Percentiles rank a stretch among this genome's conserved stretches.
These are phyloP conservation scores for Trichonephila clavipes DNA, from an alignment of 1,140 invertebrate genomes.

Conservation along the genomic window DNA sequence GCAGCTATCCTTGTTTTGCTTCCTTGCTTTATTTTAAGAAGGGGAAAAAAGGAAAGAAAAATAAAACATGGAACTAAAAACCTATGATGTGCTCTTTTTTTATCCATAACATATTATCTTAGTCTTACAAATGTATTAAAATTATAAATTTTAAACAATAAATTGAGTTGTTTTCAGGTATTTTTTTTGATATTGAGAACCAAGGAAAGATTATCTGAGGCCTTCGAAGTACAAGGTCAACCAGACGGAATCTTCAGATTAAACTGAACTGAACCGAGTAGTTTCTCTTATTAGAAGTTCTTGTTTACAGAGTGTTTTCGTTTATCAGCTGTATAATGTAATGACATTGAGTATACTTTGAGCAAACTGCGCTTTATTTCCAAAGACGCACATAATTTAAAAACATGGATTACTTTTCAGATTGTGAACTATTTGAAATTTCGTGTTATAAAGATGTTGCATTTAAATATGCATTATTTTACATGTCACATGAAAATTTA, in stretches of 20 bases:
- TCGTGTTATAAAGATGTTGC: neutral
- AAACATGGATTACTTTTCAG: neutral
- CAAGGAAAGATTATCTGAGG: too few relatives aligned
- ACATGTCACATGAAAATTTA: constrained; percentile 4
- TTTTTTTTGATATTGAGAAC: too few relatives aligned
- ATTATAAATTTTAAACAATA: too few relatives aligned
- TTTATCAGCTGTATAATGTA: neutral
- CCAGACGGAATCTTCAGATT: neutral
- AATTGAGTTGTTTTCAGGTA: too few relatives aligned
- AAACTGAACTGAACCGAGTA: neutral
- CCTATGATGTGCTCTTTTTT: too few relatives aligned
- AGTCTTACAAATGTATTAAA: too few relatives aligned
- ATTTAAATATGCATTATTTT: neutral
- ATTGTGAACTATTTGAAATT: neutral
- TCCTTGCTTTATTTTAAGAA: too few relatives aligned
- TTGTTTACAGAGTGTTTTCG: constrained; percentile 12
- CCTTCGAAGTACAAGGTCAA: too few relatives aligned
- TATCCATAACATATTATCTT: too few relatives aligned
- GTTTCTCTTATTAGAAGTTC: neutral
- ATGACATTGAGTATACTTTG: neutral
- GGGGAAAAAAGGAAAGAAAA: too few relatives aligned
- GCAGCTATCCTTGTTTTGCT: too few relatives aligned
- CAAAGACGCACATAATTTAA: neutral
- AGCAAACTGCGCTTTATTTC: neutral
- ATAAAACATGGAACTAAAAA: too few relatives aligned